Evolutionary conservation across 2,113 vertebrate genomes (phyloP).

Genomic region (Paralichthys olivaceus): DNA sequence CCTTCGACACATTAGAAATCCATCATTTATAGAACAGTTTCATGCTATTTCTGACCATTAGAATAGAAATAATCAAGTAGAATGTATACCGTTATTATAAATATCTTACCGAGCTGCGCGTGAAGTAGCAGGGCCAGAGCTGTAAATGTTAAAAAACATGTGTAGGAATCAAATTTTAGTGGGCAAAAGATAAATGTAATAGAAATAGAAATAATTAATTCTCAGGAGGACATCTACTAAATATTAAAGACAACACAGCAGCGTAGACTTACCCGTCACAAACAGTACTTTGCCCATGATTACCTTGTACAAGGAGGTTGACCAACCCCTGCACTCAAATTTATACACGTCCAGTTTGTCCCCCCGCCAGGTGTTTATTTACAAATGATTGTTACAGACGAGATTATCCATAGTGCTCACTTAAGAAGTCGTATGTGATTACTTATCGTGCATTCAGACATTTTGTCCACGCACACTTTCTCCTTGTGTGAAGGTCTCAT

Average conservation of each 20-base stretch:
- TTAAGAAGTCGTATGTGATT: constrained; percentile 39
- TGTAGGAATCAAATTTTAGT: not conserved
- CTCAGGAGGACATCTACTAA: not conserved
- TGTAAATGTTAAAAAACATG: constrained; percentile 24
- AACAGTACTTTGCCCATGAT: constrained; percentile 69
- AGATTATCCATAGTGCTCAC: constrained; percentile 32
- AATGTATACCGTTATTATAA: not conserved
- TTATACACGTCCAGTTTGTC: not conserved
- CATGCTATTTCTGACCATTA: not conserved
- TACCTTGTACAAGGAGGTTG: constrained; percentile 19
- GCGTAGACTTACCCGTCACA: constrained; percentile 57
- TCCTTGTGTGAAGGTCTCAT: constrained; percentile 62
- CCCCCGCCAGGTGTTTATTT: not conserved
- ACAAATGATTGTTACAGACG: constrained; percentile 1
- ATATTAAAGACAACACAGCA: not conserved
- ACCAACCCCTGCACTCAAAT: not conserved
- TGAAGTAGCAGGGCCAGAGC: constrained; percentile 44
- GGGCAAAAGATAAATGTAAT: not conserved
- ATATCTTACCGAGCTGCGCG: constrained; percentile 68
- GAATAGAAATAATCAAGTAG: not conserved
- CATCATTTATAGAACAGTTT: not conserved
- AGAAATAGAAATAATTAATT: not conserved
- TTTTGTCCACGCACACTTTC: constrained; percentile 50
- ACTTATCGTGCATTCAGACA: not conserved
- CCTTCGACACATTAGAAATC: constrained; percentile 44